Percentiles rank a stretch among this genome's conserved stretches.
Conservation (phyloP, 2,888 invertebrate genomes). For the Siphlonurus alternatus region DNA sequence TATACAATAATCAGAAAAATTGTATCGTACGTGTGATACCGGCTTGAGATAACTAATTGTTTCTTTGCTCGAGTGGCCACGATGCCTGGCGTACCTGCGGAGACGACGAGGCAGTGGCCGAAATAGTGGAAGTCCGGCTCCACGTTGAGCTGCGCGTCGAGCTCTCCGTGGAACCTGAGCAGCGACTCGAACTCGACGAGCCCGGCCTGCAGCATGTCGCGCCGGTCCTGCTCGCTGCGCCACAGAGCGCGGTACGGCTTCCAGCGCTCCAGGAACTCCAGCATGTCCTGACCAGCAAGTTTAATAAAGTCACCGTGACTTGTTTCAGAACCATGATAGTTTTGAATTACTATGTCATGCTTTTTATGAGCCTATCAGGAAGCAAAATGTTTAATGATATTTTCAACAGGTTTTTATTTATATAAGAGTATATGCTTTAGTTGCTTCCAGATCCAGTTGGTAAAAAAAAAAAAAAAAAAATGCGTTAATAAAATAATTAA, state of each 20-base stretch:
- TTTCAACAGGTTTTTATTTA: no score
- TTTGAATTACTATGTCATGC: no score
- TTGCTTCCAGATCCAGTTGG: no score
- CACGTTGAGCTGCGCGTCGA: constrained; percentile 47
- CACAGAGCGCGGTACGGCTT: constrained; percentile 74
- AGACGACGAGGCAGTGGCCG: constrained; percentile 56
- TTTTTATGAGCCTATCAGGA: no score
- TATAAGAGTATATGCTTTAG: no score
- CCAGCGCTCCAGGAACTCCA: constrained; percentile 68
- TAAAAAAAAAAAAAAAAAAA: no score
- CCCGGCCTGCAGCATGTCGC: constrained; percentile 55
- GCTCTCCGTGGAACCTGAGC: constrained; percentile 55
- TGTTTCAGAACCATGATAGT: no score
- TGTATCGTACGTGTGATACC: not conserved
- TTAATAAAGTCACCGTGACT: no score
- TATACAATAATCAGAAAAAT: no score
- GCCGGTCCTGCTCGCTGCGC: constrained; percentile 60
- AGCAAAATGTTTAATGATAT: no score
- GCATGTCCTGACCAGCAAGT: constrained; percentile 69
- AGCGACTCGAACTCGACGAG: constrained; percentile 59
- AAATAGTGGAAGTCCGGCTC: constrained; percentile 59
- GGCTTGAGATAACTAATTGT: not conserved
- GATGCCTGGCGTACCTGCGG: constrained; percentile 55
- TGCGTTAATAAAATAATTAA: no score
- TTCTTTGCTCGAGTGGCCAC: not conserved